Conservation (phyloP, 2,113 vertebrate species). For the Engystomops pustulosus region DNA sequence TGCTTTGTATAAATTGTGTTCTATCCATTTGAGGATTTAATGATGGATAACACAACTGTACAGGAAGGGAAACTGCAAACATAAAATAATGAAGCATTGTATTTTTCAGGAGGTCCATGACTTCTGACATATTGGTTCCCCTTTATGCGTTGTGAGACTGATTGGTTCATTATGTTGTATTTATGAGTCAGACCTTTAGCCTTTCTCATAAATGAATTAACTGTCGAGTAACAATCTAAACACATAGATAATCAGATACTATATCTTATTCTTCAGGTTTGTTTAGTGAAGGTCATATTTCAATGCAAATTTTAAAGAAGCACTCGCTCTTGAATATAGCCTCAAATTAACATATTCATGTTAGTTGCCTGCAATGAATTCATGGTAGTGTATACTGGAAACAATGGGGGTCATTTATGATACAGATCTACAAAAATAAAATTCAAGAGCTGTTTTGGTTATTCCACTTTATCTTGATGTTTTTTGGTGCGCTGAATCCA, state of each 20-base stretch:
- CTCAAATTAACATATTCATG: not conserved
- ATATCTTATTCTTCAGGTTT: not conserved
- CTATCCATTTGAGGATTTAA: not conserved
- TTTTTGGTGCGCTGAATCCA: no score
- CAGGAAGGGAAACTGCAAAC: constrained; percentile 10
- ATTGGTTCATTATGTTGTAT: constrained; percentile 61
- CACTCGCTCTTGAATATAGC: not conserved
- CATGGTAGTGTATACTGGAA: not conserved
- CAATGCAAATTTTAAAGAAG: not conserved
- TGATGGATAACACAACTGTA: constrained; percentile 20
- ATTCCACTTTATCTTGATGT: no score
- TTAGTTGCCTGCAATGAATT: not conserved
- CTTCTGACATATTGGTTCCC: constrained; percentile 59
- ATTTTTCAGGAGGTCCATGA: constrained; percentile 60
- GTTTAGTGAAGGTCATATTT: constrained; percentile 24
- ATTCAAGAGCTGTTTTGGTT: no score
- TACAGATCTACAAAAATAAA: no score
- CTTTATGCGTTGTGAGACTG: constrained; percentile 62
- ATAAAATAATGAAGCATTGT: constrained; percentile 51
- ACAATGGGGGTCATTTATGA: not conserved
- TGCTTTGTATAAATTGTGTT: not conserved
- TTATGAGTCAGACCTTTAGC: constrained; percentile 42
- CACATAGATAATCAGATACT: not conserved
- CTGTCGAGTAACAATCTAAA: constrained; percentile 28
- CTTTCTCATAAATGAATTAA: constrained; percentile 35